Conservation (phyloP, 2,113 vertebrate genomes). For the Atlantisia rogersi region DNA sequence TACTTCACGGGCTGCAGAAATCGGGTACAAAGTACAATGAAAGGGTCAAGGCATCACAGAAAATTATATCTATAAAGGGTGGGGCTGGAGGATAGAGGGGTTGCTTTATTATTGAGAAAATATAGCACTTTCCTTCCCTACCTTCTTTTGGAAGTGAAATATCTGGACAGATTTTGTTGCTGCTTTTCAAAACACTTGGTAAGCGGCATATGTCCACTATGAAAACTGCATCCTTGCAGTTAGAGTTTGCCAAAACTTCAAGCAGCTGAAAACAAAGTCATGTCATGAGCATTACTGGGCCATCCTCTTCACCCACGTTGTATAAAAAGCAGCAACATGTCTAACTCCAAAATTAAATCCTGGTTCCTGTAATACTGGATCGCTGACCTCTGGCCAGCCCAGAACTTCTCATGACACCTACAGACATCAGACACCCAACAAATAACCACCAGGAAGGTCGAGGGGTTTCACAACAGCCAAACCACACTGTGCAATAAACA, state of each 20-base stretch:
- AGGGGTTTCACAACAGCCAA: not conserved
- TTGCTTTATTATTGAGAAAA: not conserved
- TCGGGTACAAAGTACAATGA: not conserved
- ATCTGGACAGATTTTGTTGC: not conserved
- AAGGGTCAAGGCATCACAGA: not conserved
- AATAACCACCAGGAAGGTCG: rapidly evolving
- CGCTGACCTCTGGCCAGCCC: not conserved
- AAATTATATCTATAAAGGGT: not conserved
- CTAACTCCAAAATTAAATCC: not conserved
- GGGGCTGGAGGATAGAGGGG: not conserved
- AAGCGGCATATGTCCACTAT: not conserved
- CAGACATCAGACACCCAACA: not conserved
- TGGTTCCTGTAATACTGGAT: not conserved
- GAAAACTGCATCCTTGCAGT: not conserved
- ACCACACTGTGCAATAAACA: not conserved
- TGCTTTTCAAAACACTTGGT: not conserved
- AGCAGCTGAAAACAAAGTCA: not conserved
- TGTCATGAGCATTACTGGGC: not conserved
- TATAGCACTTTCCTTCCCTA: not conserved
- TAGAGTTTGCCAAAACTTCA: not conserved
- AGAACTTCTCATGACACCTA: not conserved
- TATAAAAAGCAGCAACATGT: not conserved
- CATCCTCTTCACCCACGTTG: rapidly evolving
- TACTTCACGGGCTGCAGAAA: not conserved
- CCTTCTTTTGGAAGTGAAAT: not conserved